Conservation (phyloP, 2,797 vertebrate species). For the Lacerta viridis region DNA sequence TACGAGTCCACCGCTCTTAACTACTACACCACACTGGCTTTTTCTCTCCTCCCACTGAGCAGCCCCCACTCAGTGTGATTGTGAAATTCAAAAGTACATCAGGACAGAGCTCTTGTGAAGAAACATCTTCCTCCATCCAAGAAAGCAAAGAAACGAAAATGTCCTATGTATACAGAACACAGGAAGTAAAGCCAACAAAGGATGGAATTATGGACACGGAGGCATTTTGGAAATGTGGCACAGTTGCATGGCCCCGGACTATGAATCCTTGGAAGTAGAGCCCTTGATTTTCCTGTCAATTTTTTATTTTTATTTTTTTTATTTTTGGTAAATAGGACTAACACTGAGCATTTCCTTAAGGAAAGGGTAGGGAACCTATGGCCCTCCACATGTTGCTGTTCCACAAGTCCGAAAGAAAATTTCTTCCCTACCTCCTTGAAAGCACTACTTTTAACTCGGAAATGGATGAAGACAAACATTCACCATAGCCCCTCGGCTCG, state of each 20-base stretch:
- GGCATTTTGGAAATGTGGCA: neutral
- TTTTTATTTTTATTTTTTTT: no score
- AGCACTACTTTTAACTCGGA: no score
- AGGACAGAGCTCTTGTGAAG: neutral
- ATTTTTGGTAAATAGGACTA: no score
- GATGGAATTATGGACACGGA: neutral
- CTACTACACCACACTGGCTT: no score
- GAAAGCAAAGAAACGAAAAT: neutral
- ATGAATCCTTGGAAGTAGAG: neutral
- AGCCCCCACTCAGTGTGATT: neutral
- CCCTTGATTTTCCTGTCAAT: neutral
- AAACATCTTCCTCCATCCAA: neutral
- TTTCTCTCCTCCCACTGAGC: neutral
- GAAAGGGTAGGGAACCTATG: no score
- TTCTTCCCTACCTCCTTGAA: no score
- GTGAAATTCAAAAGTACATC: neutral
- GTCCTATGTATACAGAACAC: neutral
- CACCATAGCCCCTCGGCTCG: no score
- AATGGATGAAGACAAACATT: no score
- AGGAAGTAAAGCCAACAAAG: neutral
- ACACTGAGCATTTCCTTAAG: no score
- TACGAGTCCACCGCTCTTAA: no score
- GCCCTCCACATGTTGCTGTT: no score
- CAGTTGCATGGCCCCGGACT: neutral
- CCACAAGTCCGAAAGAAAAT: no score